Percentiles rank a stretch among this genome's conserved stretches.
These are phyloP conservation scores for Pipistrellus pipistrellus DNA, from an alignment of 2,797 vertebrate genomes.

Conservation along the genomic window DNA sequence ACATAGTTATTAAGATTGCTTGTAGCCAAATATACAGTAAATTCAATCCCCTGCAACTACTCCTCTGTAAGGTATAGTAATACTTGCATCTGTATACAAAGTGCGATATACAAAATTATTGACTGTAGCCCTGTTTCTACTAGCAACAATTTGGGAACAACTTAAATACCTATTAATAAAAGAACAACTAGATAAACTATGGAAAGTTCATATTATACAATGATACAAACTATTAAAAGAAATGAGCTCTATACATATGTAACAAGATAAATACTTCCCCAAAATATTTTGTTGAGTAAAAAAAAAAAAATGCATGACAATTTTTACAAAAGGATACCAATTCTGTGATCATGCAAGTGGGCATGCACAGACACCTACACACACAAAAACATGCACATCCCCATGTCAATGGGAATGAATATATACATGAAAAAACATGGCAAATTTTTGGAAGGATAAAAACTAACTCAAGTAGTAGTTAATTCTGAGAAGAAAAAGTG, in stretches of 20 bases:
- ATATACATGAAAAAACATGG: neutral
- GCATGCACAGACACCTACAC: neutral
- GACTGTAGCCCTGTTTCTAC: neutral
- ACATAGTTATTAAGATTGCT: neutral
- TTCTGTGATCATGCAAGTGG: neutral
- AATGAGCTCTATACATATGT: neutral
- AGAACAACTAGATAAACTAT: neutral
- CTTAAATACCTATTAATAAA: neutral
- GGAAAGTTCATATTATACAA: neutral
- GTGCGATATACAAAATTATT: neutral
- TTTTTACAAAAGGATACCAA: neutral
- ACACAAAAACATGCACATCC: neutral
- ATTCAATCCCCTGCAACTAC: neutral
- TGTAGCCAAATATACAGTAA: neutral
- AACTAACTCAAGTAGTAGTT: neutral
- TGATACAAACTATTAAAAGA: conserved; percentile 2
- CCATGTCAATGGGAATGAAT: neutral
- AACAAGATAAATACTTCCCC: neutral
- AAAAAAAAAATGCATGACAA: neutral
- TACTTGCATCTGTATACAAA: neutral
- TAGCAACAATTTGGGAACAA: conserved; percentile 26
- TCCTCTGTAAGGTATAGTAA: neutral
- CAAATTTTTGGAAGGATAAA: neutral
- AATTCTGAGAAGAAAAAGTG: neutral
- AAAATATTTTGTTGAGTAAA: neutral